Evolutionary conservation across 1,140 invertebrate species (phyloP).

Genomic region (Gonioctena quinquepunctata): DNA sequence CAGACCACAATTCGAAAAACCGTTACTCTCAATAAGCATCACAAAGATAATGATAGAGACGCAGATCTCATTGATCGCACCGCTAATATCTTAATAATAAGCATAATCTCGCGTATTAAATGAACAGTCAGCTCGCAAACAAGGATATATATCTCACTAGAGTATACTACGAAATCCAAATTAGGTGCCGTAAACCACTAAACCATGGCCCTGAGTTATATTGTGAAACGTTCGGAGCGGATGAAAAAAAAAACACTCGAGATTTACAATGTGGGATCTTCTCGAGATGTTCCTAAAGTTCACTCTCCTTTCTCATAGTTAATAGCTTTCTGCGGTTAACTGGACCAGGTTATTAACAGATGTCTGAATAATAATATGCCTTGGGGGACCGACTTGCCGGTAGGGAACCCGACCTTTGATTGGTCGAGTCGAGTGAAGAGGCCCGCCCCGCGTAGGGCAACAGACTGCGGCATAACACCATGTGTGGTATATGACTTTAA

Average conservation of each 20-base stretch:
- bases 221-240: no score
- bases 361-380: conserved; percentile 38
- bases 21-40: no score
- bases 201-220: no score
- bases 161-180: background rate
- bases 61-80: no score
- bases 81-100: no score
- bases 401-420: conserved; percentile 27
- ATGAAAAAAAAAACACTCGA: background rate
- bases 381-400: conserved; percentile 20
- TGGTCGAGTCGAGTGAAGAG: conserved; percentile 15
- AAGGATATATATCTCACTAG: no score
- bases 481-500: conserved; percentile 39
- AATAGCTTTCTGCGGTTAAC: conserved; percentile 37
- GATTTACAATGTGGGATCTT: background rate
- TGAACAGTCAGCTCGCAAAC: no score
- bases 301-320: conserved; percentile 9
- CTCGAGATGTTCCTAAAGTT: background rate
- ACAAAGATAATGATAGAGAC: no score
- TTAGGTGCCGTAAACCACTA: background rate
- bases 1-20: no score
- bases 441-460: background rate
- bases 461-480: conserved; percentile 28
- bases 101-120: no score
- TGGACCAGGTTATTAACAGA: conserved; percentile 40